These are phyloP conservation scores for Tolmerus cingulatus DNA, from an alignment of 2,888 invertebrate species.

Conservation along the genomic window DNA sequence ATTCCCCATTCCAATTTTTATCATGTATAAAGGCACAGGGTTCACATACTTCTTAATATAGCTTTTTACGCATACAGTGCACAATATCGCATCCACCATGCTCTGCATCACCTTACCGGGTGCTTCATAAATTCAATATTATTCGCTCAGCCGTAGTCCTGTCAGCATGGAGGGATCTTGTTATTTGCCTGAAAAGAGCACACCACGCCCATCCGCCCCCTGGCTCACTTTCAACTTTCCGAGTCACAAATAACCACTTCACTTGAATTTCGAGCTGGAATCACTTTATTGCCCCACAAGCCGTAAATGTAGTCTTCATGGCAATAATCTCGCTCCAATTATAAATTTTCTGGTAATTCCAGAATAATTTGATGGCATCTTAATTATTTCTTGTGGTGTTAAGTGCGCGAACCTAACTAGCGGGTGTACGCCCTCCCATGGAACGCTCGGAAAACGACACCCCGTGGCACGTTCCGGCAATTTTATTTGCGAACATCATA, in stretches of 20 bases:
- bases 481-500: not conserved
- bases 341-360: slow-evolving; percentile 23
- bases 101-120: not conserved
- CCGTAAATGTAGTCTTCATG: not conserved
- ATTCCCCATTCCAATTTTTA: not conserved
- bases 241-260: not conserved
- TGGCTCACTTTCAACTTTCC: not conserved
- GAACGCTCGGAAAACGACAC: not conserved
- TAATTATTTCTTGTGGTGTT: slow-evolving; percentile 37
- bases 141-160: not conserved
- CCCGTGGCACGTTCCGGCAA: not conserved
- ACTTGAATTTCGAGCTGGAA: slow-evolving; percentile 3
- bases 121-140: not conserved
- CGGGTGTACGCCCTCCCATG: not conserved
- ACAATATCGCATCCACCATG: not conserved
- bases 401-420: slow-evolving; percentile 13
- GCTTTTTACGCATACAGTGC: not conserved
- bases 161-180: not conserved
- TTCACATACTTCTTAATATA: not conserved
- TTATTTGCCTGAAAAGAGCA: not conserved
- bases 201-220: not conserved
- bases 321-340: slow-evolving; percentile 34
- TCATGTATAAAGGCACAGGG: not conserved
- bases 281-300: slow-evolving; percentile 7
- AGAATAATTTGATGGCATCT: slow-evolving; percentile 35